Evolutionary conservation across 2,888 invertebrate genomes (phyloP).

Genomic region (Agonopterix alstromeriana): DNA sequence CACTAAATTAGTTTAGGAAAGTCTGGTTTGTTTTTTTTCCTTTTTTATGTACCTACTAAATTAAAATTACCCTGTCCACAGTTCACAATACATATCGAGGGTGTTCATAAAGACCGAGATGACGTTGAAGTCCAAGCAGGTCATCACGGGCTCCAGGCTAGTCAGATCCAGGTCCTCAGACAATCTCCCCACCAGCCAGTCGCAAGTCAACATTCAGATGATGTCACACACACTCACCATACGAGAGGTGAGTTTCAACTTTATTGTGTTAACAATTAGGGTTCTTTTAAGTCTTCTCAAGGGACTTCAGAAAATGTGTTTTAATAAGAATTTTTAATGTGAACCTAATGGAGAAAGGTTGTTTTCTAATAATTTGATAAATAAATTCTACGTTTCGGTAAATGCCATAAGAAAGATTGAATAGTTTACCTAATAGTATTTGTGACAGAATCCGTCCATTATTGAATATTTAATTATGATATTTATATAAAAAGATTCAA

Average conservation of each 20-base stretch:
- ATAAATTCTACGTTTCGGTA: too few species aligned
- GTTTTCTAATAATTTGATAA: too few species aligned
- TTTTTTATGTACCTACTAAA: too few species aligned
- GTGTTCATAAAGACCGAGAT: constrained; percentile 96
- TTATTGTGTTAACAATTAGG: too few species aligned
- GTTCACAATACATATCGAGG: constrained; percentile 95
- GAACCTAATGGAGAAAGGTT: background rate
- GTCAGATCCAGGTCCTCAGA: constrained; percentile 91
- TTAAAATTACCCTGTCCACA: constrained; percentile 35
- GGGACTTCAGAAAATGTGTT: background rate
- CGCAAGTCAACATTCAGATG: constrained; percentile 96
- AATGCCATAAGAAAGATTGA: too few species aligned
- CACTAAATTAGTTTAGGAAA: too few species aligned
- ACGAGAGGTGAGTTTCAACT: constrained; percentile 84
- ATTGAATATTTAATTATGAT: too few species aligned
- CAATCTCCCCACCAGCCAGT: constrained; percentile 93
- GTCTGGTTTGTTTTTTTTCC: too few species aligned
- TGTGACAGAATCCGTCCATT: too few species aligned
- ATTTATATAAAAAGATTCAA: too few species aligned
- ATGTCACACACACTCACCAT: constrained; percentile 95
- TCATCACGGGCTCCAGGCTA: constrained; percentile 86
- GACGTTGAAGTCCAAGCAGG: constrained; percentile 91
- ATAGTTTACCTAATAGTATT: too few species aligned
- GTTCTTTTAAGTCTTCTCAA: background rate
- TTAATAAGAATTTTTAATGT: background rate